Evolutionary conservation across 2,888 invertebrate species (phyloP), one percentile per base, ranked within the genome.

Genomic region (Cheilosia vulpina): DNA sequence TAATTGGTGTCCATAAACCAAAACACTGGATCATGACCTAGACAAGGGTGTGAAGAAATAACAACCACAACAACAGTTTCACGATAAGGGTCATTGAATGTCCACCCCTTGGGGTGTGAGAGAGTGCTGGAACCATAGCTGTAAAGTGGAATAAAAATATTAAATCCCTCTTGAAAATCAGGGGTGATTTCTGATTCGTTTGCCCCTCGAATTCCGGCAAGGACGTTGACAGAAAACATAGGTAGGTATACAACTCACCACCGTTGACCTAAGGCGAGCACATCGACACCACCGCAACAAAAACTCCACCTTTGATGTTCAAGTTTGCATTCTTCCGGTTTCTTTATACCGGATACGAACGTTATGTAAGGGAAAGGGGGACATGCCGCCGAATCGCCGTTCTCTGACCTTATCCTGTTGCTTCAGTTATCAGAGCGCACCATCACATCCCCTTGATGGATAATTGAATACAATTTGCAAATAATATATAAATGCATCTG

Each of bases 401-500:
- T 62, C 50, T 57, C 66, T 76, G 80, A 85, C 76, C 76, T 80
- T 76, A 72, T 85, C 85, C 81, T 85, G 81, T 85, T 85, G 81
- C 81, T 85, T 81, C 76, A 58, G 41, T 45, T 38, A n/a, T 45
- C n/a, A 17, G 45, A 17, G 45, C 17, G 19, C 52, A 50, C 60
- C 81, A 76, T 58, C 71, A 71, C 72, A 62, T 17, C 7, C n/a
- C 17, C 45, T 71, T 80, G 50, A 85, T 72, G 81, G 81, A 85
- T 85, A 85, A 85, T 85, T 85, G 76, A 81, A 85, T 85, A 80
- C 76, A 81, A 85, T 80, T 65, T 76, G 71, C 76, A 71, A 77
- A 85, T 85, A 81, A 85, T 85, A 76, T 85, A 81, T 81, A 81
- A 77, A 55, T 55, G n/a, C 31, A 58, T 66, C 66, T 66, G 17